phyloP scores from a whole-genome alignment of 2,113 vertebrate genomes.

The Larimichthys crocea region DNA sequence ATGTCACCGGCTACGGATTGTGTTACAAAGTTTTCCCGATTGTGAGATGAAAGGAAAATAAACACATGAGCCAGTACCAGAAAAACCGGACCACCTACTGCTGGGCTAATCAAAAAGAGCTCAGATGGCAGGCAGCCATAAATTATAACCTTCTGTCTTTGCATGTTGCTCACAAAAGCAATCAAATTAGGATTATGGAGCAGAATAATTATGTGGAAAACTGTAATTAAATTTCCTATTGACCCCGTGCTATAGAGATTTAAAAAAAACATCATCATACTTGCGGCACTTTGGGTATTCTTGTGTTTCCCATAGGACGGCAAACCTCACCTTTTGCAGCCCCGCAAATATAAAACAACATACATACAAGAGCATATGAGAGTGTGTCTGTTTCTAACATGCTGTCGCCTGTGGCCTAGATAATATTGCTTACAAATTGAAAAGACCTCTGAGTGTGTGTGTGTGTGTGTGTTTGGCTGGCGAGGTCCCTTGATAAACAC shows the following conservation, averaged over 20 bases:
- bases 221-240: constrained; percentile 23
- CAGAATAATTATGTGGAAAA: constrained; percentile 20
- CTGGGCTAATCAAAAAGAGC: constrained; percentile 64
- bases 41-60: constrained; percentile 25
- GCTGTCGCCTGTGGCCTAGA: constrained; percentile 9
- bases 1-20: constrained; percentile 4
- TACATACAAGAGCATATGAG: too few species aligned
- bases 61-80: constrained; percentile 42
- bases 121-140: constrained; percentile 48
- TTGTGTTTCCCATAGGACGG: background rate
- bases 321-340: too few species aligned
- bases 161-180: constrained; percentile 43
- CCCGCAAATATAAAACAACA: too few species aligned
- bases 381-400: constrained; percentile 27
- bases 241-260: background rate
- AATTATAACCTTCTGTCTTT: constrained; percentile 28
- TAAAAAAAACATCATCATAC: background rate
- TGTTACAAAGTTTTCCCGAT: constrained; percentile 8
- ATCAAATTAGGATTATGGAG: constrained; percentile 71
- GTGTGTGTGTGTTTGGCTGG: background rate
- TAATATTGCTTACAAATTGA: constrained; percentile 9
- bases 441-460: background rate
- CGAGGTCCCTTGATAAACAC: constrained; percentile 4
- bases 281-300: background rate
- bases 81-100: constrained; percentile 63